phyloP scores from a whole-genome alignment of 2,888 invertebrate species.

The Andrena chrysosceles region DNA sequence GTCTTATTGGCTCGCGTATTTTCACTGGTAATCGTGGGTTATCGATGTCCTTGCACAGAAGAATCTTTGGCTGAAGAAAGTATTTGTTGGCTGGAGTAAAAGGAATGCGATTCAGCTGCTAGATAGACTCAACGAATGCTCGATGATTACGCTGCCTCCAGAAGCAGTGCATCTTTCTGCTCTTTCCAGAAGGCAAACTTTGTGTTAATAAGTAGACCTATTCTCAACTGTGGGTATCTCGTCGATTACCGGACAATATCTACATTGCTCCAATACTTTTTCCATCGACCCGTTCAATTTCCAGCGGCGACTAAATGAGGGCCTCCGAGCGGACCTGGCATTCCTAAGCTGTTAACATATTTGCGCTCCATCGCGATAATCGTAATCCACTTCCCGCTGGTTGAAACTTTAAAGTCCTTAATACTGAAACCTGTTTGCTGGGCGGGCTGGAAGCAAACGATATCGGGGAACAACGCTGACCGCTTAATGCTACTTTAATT shows the following conservation, averaged over 20 bases:
- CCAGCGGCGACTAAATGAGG: slow-evolving; percentile 2
- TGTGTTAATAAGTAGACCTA: too few relatives aligned
- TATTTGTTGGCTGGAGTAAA: neutral
- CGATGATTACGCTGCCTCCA: neutral
- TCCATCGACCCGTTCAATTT: neutral
- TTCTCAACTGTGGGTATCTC: neutral
- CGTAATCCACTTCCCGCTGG: slow-evolving; percentile 50
- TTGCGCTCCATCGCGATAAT: slow-evolving; percentile 34
- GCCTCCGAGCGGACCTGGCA: slow-evolving; percentile 15
- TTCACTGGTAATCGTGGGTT: slow-evolving; percentile 30
- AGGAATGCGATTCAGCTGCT: too few relatives aligned
- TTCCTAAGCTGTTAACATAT: slow-evolving; percentile 23
- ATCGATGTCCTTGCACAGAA: slow-evolving; percentile 1
- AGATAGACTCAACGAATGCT: neutral
- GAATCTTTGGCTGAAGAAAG: neutral
- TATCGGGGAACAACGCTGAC: slow-evolving; percentile 34
- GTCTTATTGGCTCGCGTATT: slow-evolving; percentile 21
- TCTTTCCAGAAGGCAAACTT: too few relatives aligned
- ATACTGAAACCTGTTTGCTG: slow-evolving; percentile 46
- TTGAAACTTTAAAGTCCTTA: slow-evolving; percentile 44
- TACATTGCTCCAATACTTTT: neutral
- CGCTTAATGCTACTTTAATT: slow-evolving; percentile 39
- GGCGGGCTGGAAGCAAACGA: slow-evolving; percentile 18
- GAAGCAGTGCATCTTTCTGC: neutral
- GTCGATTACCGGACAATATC: neutral